Conservation (phyloP, 2,888 invertebrate species). For the Melikaiella ostensackeni region DNA sequence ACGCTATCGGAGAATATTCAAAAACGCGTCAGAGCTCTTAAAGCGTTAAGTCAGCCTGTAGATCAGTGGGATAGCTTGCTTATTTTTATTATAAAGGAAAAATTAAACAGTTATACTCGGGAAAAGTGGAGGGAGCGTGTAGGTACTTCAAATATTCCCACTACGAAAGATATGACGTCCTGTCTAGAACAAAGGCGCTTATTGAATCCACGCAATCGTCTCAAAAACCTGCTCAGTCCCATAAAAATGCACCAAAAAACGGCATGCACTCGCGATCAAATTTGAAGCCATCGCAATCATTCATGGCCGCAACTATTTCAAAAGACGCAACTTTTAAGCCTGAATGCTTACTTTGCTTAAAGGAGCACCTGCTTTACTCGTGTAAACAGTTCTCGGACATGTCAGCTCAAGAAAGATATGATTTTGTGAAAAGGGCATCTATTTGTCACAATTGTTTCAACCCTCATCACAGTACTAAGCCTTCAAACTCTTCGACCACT, state of each 20-base stretch:
- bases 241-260: not conserved
- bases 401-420: not conserved
- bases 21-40: too few relatives aligned
- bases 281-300: not conserved
- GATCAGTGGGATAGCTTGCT: not conserved
- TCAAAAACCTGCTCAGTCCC: not conserved
- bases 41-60: too few relatives aligned
- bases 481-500: not conserved
- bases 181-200: not conserved
- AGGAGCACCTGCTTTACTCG: not conserved
- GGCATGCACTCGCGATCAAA: not conserved
- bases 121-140: slow-evolving; percentile 1
- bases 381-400: not conserved
- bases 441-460: not conserved
- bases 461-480: not conserved
- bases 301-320: not conserved
- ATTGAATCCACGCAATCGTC: not conserved
- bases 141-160: not conserved
- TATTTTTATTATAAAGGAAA: not conserved
- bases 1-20: not conserved
- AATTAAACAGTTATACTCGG: not conserved
- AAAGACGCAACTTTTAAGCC: not conserved
- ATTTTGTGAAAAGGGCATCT: not conserved
- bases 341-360: not conserved
- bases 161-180: not conserved